Percentiles rank a stretch among this genome's conserved stretches.
Evolutionary conservation across 2,888 invertebrate species (phyloP).

Genomic region (Drosophila leonis): DNA sequence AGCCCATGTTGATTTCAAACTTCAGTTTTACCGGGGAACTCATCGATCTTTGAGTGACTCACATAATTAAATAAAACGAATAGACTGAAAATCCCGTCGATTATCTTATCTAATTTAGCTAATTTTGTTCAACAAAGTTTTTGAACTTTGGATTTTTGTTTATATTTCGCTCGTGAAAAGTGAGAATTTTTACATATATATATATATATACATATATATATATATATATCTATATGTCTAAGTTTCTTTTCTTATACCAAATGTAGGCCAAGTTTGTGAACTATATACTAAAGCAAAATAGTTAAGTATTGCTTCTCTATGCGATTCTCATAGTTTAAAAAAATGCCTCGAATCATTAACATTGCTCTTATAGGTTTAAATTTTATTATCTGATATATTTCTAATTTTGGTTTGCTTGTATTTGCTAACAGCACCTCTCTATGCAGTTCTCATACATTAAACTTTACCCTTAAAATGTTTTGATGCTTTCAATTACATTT

Average conservation of each 20-base stretch:
- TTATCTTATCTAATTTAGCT: slow-evolving; percentile 1
- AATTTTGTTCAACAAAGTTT: neutral
- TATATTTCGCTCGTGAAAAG: neutral
- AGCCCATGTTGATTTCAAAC: slow-evolving; percentile 10
- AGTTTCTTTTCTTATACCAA: neutral
- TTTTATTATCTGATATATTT: neutral
- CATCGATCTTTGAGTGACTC: slow-evolving; percentile 24
- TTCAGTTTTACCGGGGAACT: slow-evolving; percentile 7
- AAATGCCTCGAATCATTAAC: neutral
- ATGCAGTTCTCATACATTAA: neutral
- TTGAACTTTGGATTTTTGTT: neutral
- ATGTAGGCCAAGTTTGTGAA: neutral
- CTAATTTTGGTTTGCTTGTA: too few relatives aligned
- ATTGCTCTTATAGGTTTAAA: neutral
- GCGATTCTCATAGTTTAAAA: neutral
- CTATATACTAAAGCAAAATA: neutral
- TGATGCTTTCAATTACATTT: neutral
- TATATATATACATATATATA: neutral
- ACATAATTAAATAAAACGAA: slow-evolving; percentile 5
- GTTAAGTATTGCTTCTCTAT: neutral
- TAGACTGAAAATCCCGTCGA: neutral
- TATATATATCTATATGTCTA: neutral
- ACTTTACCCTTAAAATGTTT: too few relatives aligned
- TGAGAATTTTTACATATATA: neutral
- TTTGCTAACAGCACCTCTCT: neutral